Percentiles rank a stretch among this genome's conserved stretches.
Conservation (phyloP, 2,797 vertebrate genomes). For the Oreortyx pictus region DNA sequence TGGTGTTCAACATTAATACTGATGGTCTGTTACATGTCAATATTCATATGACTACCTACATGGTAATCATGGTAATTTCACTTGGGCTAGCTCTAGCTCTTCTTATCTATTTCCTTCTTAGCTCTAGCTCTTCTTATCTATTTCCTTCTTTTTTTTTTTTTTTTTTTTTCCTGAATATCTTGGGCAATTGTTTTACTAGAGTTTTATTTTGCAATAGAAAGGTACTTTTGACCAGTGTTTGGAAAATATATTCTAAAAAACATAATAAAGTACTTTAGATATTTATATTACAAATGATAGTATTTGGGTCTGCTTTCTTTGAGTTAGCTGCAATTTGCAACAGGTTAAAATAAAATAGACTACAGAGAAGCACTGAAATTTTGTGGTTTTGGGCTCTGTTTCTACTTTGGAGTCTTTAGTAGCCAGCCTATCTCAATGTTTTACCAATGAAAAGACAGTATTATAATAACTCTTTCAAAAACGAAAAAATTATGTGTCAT, state of each 20-base stretch:
- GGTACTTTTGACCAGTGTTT: neutral
- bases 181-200: neutral
- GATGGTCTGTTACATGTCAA: neutral
- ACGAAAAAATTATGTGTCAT: neutral
- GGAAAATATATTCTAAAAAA: neutral
- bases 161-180: neutral
- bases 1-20: neutral
- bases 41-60: neutral
- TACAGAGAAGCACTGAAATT: neutral
- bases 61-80: neutral
- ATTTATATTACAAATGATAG: neutral
- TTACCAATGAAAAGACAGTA: neutral
- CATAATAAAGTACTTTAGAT: neutral
- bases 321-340: neutral
- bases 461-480: neutral
- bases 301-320: conserved; percentile 12
- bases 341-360: neutral
- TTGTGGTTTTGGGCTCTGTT: neutral
- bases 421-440: neutral
- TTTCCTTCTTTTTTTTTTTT: too few species aligned
- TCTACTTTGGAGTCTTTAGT: neutral
- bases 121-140: too few species aligned
- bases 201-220: neutral
- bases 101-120: neutral
- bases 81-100: neutral